A percentile compares a stretch with the other conserved stretches of the same genome.
Evolutionary conservation across 2,113 vertebrate species (phyloP).

Genomic region (Xyrauchen texanus): DNA sequence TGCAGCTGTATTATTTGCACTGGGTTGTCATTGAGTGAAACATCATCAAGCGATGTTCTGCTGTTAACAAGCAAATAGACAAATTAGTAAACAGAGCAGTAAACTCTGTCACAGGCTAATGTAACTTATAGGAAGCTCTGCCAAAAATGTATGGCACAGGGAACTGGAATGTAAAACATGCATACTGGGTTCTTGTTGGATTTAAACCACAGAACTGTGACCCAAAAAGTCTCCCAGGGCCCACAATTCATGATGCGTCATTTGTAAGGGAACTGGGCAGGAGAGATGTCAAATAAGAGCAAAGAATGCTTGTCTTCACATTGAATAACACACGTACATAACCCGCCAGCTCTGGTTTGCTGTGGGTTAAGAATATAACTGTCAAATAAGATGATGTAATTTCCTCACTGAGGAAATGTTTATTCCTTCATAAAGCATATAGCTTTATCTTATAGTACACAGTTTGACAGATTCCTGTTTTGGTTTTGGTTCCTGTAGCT

Average conservation of each 20-base stretch:
- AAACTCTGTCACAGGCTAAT: constrained; percentile 23
- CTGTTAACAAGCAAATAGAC: constrained; percentile 55
- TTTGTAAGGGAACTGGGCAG: neutral
- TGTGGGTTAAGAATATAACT: neutral
- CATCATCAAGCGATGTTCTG: constrained; percentile 49
- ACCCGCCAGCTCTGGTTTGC: neutral
- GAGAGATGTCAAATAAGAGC: neutral
- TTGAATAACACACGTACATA: neutral
- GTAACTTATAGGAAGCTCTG: constrained; percentile 20
- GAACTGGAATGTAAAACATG: constrained; percentile 46
- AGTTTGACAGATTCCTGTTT: constrained; percentile 17
- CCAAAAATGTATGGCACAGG: constrained; percentile 50
- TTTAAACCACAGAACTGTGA: neutral
- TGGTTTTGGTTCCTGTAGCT: neutral
- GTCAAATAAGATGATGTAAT: neutral
- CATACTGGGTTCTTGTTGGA: constrained; percentile 30
- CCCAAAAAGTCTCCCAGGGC: constrained; percentile 47
- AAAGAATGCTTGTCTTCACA: neutral
- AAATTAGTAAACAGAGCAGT: constrained; percentile 52
- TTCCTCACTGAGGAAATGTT: constrained; percentile 5
- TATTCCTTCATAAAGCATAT: constrained; percentile 14
- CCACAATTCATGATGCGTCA: constrained; percentile 21
- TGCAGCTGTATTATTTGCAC: constrained; percentile 65
- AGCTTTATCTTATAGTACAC: neutral
- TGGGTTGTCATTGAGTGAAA: constrained; percentile 59